Evolutionary conservation across 2,797 vertebrate genomes (phyloP), one percentile per base, ranked within the genome.

Genomic region (Odontamblyopus lacepedii): DNA sequence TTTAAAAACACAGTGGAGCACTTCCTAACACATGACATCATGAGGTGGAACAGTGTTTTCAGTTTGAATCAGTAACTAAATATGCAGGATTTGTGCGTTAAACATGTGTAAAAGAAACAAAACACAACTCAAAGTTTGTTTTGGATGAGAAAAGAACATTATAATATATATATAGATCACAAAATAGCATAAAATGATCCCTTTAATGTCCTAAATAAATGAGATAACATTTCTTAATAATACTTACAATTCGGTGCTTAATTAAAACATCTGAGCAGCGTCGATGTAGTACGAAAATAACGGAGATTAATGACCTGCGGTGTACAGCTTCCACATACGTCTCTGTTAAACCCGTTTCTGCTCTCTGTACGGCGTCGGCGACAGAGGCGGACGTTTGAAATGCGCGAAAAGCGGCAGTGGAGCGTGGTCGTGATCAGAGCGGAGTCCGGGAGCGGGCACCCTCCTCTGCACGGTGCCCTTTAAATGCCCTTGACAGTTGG

Each of bases 401-500:
- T 9, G 44, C 1, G 26, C 15, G 26, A 5, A 67, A 63, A 26
- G 19, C 29, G 27, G 8, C 29, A 35, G 44, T 16, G 15, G 29
- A n/a, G 12, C 13, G 27, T 30, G 18, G 27, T 18, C 27, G 2
- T 44, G 64, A 66, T 66, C 48, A 67, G 65, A 67, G 64, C 29
- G 26, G 3, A 44, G 44, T 15, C 56, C 26, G 16, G 38, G 38
- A 48, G 48, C 73, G 74, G 19, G 12, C 23, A 51, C 63, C 55
- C 53, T 15, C 71, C 79, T 66, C 81, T 35, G 38, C 79, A 77
- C 71, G 76, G 70, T 78, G 75, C 83, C 85, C 77, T 79, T 73
- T 83, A 87, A 90, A 84, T 15, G 78, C 65, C 86, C 82, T 77
- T 85, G 88, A 90, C 84, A 81, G 83, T 72, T 78, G 62, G 15